Base-by-base conservation (phyloP, 2,888 invertebrate genomes). In the Dasypolia templi region DNA sequence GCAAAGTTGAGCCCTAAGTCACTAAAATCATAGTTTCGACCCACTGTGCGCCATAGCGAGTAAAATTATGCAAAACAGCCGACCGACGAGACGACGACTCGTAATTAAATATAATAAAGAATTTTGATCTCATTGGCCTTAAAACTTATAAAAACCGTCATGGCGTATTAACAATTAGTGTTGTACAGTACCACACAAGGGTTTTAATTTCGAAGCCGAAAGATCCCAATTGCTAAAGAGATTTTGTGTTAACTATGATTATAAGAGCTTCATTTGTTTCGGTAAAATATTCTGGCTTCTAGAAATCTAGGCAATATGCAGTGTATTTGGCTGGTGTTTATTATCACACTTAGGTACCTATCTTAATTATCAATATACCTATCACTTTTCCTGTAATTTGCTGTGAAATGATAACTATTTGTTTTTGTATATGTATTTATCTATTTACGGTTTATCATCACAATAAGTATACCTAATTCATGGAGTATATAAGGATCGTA, bases 31-130 rank as follows among this genome's bases (percentile, higher is more conserved):
- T n/a, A n/a, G n/a, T n/a, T n/a, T n/a, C n/a, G n/a, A n/a, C n/a
- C n/a, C n/a, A n/a, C n/a, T n/a, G n/a, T n/a, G n/a, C n/a, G n/a
- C 78, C 70, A 70, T 79, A 71, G 64, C 58, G 51, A 63, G 66
- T 56, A 35, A 61, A 75, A 75, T 84, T 84, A 86, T 85, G 80
- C 77, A 79, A 82, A 85, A 63, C 66, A 74, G 58, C 39, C 42
- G 51, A 44, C 26, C 59, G 42, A 53, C 65, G 61, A n/a, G n/a
- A 62, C 69, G 69, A 68, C 49, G 53, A 58, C 62, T 72, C 61
- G 32, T 79, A 82, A 84, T 86, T 84, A 81, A 86, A 84, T 82
- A 79, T 83, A 83, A 84, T 85, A 84, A 85, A 86, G 59, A 62
- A 84, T 83, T 81, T 81, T 82, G 86, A 82, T 80, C 66, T 46